These are phyloP conservation scores for Morinoia aosen DNA, from an alignment of 2,888 invertebrate genomes.

Conservation along the genomic window DNA sequence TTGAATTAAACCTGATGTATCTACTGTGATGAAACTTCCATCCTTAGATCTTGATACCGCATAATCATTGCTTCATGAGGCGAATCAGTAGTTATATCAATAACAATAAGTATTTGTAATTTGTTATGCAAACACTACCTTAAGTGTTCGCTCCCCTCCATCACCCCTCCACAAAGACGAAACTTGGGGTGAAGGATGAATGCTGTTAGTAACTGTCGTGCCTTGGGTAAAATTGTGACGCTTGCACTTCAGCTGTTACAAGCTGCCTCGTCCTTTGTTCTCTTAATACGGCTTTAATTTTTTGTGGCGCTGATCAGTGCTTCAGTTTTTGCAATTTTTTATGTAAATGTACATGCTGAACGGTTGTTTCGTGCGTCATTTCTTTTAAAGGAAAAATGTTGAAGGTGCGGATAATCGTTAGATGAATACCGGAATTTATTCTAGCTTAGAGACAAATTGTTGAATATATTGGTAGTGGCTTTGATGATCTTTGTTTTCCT, in stretches of 20 bases:
- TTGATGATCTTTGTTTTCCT: neutral
- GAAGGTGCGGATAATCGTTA: neutral
- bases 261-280: neutral
- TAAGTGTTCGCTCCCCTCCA: too few species aligned
- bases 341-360: neutral
- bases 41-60: neutral
- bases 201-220: neutral
- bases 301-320: neutral
- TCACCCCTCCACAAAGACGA: too few species aligned
- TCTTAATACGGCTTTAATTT: neutral
- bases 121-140: too few species aligned
- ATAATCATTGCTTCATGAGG: too few species aligned
- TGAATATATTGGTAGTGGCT: neutral
- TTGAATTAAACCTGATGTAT: neutral
- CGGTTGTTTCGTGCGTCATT: neutral
- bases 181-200: neutral
- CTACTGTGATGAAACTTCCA: neutral
- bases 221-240: neutral
- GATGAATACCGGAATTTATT: neutral
- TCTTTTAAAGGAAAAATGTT: neutral
- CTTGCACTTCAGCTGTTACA: neutral
- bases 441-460: neutral
- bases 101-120: too few species aligned
- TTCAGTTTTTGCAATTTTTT: neutral
- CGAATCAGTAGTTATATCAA: too few species aligned